Evolutionary conservation across 2,888 invertebrate species (phyloP).

Genomic region (Pollenia angustigena): DNA sequence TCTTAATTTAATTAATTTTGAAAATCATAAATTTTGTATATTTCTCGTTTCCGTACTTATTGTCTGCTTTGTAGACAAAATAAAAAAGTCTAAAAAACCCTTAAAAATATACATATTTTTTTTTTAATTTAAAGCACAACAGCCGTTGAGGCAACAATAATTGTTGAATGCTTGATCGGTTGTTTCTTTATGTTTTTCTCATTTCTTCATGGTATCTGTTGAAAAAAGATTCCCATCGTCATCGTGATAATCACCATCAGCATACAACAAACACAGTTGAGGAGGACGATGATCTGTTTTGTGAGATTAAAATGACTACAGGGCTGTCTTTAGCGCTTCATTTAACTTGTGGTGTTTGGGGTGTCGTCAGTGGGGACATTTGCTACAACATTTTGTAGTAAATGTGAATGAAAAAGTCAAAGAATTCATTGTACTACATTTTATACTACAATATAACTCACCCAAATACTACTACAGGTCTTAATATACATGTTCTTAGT

Average conservation of each 20-base stretch:
- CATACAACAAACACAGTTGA: conserved; percentile 7
- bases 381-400: conserved; percentile 34
- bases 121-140: conserved; percentile 48
- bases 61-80: conserved; percentile 33
- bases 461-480: background rate
- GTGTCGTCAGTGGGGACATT: conserved; percentile 67
- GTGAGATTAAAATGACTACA: conserved; percentile 62
- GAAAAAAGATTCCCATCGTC: conserved; percentile 63
- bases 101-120: conserved; percentile 6
- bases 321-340: conserved; percentile 68
- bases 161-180: conserved; percentile 68
- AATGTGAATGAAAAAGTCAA: conserved; percentile 55
- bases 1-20: conserved; percentile 65
- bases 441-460: conserved; percentile 33
- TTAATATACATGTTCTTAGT: background rate
- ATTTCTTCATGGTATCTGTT: conserved; percentile 27
- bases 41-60: conserved; percentile 25
- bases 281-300: conserved; percentile 65
- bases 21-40: conserved; percentile 60
- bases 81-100: conserved; percentile 30
- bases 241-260: conserved; percentile 49
- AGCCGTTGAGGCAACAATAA: conserved; percentile 57
- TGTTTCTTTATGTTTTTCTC: conserved; percentile 32
- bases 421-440: conserved; percentile 35
- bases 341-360: conserved; percentile 67